Base-by-base conservation (phyloP, 35 echinoderm and acorn worm species). In the Heliocidaris tuberculata region DNA sequence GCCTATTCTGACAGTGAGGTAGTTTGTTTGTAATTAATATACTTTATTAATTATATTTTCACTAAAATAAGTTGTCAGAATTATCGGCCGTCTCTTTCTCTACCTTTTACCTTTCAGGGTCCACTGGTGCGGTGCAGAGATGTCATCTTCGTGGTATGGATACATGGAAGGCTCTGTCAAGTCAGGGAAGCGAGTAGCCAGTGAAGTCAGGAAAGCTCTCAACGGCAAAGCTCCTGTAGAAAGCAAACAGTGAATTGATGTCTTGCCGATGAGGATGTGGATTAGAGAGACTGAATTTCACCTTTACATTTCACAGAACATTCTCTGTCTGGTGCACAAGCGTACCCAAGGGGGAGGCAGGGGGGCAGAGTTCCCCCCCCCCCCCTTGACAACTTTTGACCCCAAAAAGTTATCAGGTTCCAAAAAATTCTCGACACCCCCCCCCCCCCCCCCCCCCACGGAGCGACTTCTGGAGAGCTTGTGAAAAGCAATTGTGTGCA, bases 111-210 rank as follows among this genome's bases (percentile, higher is more conserved):
- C 32, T 16, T 32, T 15, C 49, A 93, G 91, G 16, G 10, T 93
- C 27, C 91, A 93, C 32, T 93, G n/a, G 16, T 49, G 48, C 5
- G 91, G 91, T 16, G 50, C 91, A 0, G 91, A 93, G 91, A 93
- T 59, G 91, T 32, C 91, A 19, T 52, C 91, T 30, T 13, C 47
- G 15, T 93, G 91, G 91, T 93, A 52, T 31, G 91, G 91, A 19
- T 59, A n/a, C 49, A 93, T 93, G 91, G 91, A 93, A n/a, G 91
- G 91, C 49, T 93, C 91, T 5, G 91, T 93, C 17, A 49, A 93
- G 48, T 49, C 91, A 5, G 91, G 91, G 16, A 93, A 93, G 47
- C 91, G 91, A 19, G 91, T 48, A 32, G 91, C 91, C 5, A 49
- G 29, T 12, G 91, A 93, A 31, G 50, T 93, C 5, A 9, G 47